Base-by-base conservation (phyloP, 2,888 invertebrate species). In the Tenthredo livida region DNA sequence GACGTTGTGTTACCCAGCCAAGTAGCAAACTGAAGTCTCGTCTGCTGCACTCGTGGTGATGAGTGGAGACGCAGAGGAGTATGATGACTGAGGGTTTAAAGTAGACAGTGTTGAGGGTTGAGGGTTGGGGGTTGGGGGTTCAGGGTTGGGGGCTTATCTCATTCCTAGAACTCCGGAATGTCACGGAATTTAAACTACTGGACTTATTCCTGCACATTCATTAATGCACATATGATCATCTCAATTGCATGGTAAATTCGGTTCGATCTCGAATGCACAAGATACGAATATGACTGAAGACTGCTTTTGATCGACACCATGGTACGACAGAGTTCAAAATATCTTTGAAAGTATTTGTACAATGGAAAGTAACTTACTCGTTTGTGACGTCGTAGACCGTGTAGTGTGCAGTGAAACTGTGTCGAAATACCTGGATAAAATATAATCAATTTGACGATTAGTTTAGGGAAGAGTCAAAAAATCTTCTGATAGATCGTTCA, bases 331-430 rank as follows among this genome's bases (percentile, higher is more conserved):
- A 40, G 7, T 40, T 40, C 9, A 9, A 43, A 43, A 43, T 10
- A 43, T 43, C 43, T 43, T 10, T 29, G 2, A 29, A 6, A 67
- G 25, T 67, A 67, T 72, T 2, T 61, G 29, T 15, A 84, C 12
- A 75, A 87, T 91, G 91, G 90, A 88, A 89, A 87, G 93, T 9
- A 5, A 96, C 97, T 96, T 93, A 97, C 97, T 97, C 97, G 94
- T 97, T 98, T 92, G 96, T 96, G 94, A 98, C 97, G 95, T 98
- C 97, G 95, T 97, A 98, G 94, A 98, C 97, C 90, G 97, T 97
- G 94, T 97, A 98, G 94, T 97, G 97, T 90, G 98, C 97, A 91
- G 97, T 97, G 94, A 96, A 97, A 88, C 97, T 97, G 94, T 97
- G 96, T 93, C 96, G 96, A 94, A 97, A 97, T 93, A 97, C 97